Percentiles rank a stretch among this genome's conserved stretches.
phyloP scores from a whole-genome alignment of 2,888 invertebrate genomes.

The Toxonevra muliebris region DNA sequence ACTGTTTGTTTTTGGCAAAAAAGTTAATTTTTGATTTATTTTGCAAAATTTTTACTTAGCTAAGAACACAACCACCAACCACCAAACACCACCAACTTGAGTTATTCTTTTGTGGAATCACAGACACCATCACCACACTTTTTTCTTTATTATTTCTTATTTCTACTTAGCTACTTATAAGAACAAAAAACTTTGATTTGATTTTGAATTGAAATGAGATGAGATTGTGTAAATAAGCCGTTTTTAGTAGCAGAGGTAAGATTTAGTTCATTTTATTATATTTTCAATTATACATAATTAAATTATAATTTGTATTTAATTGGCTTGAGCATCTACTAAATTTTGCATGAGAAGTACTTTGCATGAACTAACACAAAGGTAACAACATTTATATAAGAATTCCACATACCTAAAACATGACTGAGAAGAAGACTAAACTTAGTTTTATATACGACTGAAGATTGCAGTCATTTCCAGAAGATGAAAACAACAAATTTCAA shows the following conservation, averaged over 20 bases:
- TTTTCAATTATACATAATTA: background rate
- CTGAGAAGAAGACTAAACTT: no score
- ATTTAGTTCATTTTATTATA: slow-evolving; percentile 1
- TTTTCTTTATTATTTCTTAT: slow-evolving; percentile 24
- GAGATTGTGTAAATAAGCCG: slow-evolving; percentile 33
- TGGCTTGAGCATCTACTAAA: slow-evolving; percentile 13
- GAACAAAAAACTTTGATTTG: slow-evolving; percentile 20
- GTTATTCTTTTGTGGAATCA: background rate
- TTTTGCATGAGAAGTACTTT: no score
- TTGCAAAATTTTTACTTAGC: slow-evolving; percentile 8
- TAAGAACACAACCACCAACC: slow-evolving; percentile 18
- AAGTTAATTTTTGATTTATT: no score
- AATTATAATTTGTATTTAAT: background rate
- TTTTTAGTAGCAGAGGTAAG: slow-evolving; percentile 39
- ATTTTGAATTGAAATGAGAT: slow-evolving; percentile 9
- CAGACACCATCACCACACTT: background rate
- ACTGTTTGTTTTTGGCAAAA: no score
- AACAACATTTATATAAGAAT: no score
- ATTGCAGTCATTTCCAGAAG: no score
- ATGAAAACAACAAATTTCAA: no score
- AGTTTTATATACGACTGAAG: no score
- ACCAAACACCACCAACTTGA: slow-evolving; percentile 17
- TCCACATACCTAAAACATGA: no score
- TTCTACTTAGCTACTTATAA: slow-evolving; percentile 36
- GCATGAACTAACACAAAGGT: no score